Base-by-base conservation (phyloP, 2,797 vertebrate species). In the Brachyalestes nurse region DNA sequence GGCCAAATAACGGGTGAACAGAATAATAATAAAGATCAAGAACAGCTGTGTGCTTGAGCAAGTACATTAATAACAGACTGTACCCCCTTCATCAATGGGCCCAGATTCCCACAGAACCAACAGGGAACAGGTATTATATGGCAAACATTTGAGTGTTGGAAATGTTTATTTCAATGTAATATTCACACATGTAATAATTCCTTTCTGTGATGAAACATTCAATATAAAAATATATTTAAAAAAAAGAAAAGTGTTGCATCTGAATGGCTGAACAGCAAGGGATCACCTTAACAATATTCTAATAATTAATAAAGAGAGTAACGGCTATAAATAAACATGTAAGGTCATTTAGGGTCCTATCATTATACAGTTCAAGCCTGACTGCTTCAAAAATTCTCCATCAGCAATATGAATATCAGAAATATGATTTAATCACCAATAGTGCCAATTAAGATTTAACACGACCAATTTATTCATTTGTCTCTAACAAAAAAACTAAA, bases 161-260 rank as follows among this genome's bases (percentile, higher is more conserved):
- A 55, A 55, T 55, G 66, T 81, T 81, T 81, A 81, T 77, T 81
- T 77, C 53, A 47, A 72, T 67, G 66, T 57, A 76, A 72, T 81
- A 72, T 53, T 53, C 72, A 74, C 40, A 71, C 34, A 4, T 16
- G n/a, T 80, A 64, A 57, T 55, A n/a, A 61, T 34, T 45, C 38
- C 23, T 75, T 80, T 60, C 51, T 75, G 62, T 49, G 76, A 76
- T n/a, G 47, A 70, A 76, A 81, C 65, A 71, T 51, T 71, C 58
- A 19, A 72, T 81, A 77, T 76, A 81, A 81, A 81, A 81, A 81
- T 77, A 81, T 71, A 34, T 34, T 19, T 17, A 57, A 60, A 60
- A 60, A 53, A 17, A 53, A 53, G 12, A 64, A 10, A 8, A 5
- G 25, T 17, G 19, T 8, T 25, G 28, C 19, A 64, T 53, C 28